A percentile compares a stretch with the other conserved stretches of the same genome.
These are phyloP conservation scores for Mola mola DNA, from an alignment of 2,113 vertebrate species.

Conservation along the genomic window DNA sequence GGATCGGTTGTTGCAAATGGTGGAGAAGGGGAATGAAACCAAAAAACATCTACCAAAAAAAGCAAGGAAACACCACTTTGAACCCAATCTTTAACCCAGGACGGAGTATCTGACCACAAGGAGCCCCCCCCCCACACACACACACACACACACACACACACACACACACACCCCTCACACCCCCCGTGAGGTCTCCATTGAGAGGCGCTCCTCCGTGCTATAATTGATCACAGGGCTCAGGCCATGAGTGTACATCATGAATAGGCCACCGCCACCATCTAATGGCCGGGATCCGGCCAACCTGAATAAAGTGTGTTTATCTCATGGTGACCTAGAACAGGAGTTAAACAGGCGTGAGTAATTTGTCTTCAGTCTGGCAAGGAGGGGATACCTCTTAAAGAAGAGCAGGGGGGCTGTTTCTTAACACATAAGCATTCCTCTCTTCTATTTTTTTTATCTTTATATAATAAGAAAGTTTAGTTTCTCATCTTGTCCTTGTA, in stretches of 20 bases:
- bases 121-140: background rate
- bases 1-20: too few relatives aligned
- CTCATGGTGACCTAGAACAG: conserved; percentile 83
- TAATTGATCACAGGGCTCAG: conserved; percentile 78
- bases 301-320: conserved; percentile 82
- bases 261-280: conserved; percentile 66
- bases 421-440: background rate
- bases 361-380: conserved; percentile 63
- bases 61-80: too few relatives aligned
- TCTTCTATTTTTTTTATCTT: conserved; percentile 1
- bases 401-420: conserved; percentile 16
- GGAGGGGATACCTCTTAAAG: conserved; percentile 33
- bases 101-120: too few relatives aligned
- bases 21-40: too few relatives aligned
- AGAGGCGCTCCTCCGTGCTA: conserved; percentile 70
- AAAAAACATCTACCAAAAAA: too few relatives aligned
- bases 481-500: background rate
- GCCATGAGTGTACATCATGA: conserved; percentile 61
- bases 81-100: too few relatives aligned
- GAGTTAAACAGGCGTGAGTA: conserved; percentile 81
- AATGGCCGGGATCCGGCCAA: conserved; percentile 71
- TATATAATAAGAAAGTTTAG: background rate
- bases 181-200: conserved; percentile 53
- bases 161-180: background rate
- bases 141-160: background rate